Percentiles rank a stretch among this genome's conserved stretches.
These are phyloP conservation scores for Aphidoletes aphidimyza DNA, from an alignment of 2,888 invertebrate species.

Conservation along the genomic window DNA sequence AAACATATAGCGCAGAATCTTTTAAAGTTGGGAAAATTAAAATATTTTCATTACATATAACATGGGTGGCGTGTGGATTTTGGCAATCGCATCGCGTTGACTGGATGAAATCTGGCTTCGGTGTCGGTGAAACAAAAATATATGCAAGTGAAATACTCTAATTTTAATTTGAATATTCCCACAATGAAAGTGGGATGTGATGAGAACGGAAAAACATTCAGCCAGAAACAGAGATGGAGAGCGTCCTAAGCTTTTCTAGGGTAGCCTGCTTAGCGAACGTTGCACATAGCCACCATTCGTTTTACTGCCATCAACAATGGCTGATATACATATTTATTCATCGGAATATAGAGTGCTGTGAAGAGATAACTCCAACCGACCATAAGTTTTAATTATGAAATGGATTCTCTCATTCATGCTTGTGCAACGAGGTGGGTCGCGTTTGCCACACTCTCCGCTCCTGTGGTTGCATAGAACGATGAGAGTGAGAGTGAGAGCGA, in stretches of 20 bases:
- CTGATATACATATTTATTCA: neutral
- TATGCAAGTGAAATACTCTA: neutral
- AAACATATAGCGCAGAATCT: neutral
- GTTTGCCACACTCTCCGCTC: neutral
- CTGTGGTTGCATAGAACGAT: too few species aligned
- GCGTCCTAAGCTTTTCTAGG: neutral
- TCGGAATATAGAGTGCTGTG: neutral
- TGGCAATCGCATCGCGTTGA: too few species aligned
- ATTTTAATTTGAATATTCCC: slow-evolving; percentile 5
- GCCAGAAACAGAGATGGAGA: neutral
- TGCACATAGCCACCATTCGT: too few species aligned
- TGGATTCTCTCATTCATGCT: neutral
- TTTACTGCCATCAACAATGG: neutral
- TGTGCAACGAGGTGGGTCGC: neutral
- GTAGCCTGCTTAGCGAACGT: neutral
- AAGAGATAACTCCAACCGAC: neutral
- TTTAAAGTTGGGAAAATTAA: neutral
- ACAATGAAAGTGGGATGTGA: neutral
- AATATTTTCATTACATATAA: too few species aligned
- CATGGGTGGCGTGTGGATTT: too few species aligned
- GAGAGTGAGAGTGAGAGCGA: too few species aligned
- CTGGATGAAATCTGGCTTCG: too few species aligned
- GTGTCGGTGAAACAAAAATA: neutral
- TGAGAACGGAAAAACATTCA: neutral
- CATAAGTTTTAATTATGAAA: slow-evolving; percentile 15